Conservation (phyloP, 2,113 vertebrate species). For the Aldabrachelys gigantea region DNA sequence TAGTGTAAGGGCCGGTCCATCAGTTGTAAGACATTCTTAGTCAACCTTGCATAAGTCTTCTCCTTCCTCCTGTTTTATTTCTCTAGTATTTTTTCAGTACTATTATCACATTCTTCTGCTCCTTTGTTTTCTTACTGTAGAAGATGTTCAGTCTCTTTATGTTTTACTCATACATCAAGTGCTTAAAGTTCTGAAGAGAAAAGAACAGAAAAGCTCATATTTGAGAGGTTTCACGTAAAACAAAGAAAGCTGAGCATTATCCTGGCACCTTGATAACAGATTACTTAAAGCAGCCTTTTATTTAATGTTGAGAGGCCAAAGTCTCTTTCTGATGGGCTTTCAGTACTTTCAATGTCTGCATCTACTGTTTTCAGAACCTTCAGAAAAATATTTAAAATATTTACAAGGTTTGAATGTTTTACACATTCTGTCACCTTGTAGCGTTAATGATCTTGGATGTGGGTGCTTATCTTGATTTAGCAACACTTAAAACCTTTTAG, state of each 20-base stretch:
- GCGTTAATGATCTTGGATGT: not conserved
- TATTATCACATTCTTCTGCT: not conserved
- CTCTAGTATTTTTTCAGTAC: not conserved
- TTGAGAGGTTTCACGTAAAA: not conserved
- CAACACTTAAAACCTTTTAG: slow-evolving; percentile 28
- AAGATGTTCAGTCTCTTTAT: not conserved
- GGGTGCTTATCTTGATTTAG: slow-evolving; percentile 26
- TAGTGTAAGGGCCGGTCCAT: not conserved
- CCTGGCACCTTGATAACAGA: not conserved
- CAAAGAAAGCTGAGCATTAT: not conserved
- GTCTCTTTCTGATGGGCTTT: slow-evolving; percentile 18
- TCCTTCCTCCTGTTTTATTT: not conserved
- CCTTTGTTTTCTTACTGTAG: not conserved
- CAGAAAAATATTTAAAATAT: slow-evolving; percentile 54
- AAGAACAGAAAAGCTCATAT: not conserved
- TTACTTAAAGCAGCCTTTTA: not conserved
- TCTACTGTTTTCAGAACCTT: slow-evolving; percentile 6
- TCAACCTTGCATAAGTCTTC: not conserved
- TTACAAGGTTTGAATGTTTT: slow-evolving; percentile 37
- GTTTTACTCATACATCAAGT: not conserved
- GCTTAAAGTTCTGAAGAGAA: not conserved
- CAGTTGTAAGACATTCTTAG: not conserved
- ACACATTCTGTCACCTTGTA: slow-evolving; percentile 26
- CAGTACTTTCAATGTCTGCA: slow-evolving; percentile 19
- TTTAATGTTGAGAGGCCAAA: not conserved